Evolutionary conservation across 1,140 invertebrate genomes (phyloP).

Genomic region (Andricus grossulariae): DNA sequence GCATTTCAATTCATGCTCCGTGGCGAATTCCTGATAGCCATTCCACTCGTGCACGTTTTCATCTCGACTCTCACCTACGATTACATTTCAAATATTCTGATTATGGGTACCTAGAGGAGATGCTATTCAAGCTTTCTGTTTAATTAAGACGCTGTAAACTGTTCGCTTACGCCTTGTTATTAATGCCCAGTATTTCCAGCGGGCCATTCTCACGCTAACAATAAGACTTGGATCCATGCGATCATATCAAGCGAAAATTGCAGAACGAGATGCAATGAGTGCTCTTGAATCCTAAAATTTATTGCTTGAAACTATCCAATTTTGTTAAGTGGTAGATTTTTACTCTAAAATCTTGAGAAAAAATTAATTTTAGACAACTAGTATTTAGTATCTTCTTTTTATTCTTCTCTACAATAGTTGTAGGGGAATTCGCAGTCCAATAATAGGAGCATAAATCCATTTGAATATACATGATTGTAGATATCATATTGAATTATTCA

Average conservation of each 20-base stretch:
- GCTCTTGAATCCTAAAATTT: no score
- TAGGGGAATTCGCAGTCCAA: no score
- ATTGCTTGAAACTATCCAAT: no score
- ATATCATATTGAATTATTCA: no score
- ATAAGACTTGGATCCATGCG: background rate
- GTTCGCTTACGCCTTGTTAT: constrained; percentile 4
- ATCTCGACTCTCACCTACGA: constrained; percentile 27
- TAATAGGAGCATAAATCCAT: no score
- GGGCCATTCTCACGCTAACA: background rate
- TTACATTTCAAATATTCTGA: constrained; percentile 24
- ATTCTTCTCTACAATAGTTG: no score
- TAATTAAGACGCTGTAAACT: constrained; percentile 29
- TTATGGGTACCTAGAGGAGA: background rate
- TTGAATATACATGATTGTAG: no score
- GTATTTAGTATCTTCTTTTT: no score
- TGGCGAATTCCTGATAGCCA: constrained; percentile 18
- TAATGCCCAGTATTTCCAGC: constrained; percentile 4
- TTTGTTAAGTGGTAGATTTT: no score
- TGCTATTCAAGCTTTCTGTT: constrained; percentile 20
- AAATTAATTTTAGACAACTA: no score
- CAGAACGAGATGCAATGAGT: no score
- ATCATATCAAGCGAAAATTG: background rate
- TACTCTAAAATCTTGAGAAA: no score
- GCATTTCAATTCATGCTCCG: constrained; percentile 22
- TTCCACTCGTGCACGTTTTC: constrained; percentile 16